These are phyloP conservation scores for Steatocranus sp. DNA, from an alignment of 2,797 vertebrate species.

Conservation along the genomic window DNA sequence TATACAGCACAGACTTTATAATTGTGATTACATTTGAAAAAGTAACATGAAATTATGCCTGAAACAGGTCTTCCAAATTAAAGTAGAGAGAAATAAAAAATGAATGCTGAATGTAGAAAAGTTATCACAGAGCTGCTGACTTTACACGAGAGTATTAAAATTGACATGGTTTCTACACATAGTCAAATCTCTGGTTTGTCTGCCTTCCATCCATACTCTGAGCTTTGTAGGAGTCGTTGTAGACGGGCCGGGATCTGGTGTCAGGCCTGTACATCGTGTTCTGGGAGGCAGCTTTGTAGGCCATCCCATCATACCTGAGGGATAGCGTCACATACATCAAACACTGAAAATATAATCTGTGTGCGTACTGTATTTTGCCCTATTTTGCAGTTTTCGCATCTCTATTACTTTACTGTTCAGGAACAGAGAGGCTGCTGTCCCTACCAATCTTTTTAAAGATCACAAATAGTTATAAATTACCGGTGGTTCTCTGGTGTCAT, in stretches of 20 bases:
- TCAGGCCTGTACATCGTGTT: constrained; percentile 79
- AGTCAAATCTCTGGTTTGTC: constrained; percentile 82
- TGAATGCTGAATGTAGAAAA: background rate
- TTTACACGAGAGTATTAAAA: background rate
- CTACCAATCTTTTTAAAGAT: background rate
- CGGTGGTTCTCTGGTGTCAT: constrained; percentile 71
- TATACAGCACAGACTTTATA: background rate
- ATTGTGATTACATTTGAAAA: background rate
- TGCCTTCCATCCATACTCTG: constrained; percentile 77
- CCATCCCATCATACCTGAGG: constrained; percentile 80
- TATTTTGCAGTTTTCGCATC: background rate
- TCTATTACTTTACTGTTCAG: accelerated
- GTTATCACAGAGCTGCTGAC: background rate
- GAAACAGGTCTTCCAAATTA: background rate
- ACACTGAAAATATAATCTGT: background rate
- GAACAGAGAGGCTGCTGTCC: background rate
- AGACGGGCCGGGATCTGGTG: constrained; percentile 37
- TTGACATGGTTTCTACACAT: constrained; percentile 72
- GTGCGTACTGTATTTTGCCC: background rate
- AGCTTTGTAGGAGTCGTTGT: constrained; percentile 72
- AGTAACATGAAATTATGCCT: background rate
- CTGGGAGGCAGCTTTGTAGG: constrained; percentile 79
- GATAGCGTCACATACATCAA: background rate
- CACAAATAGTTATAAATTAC: constrained; percentile 52
- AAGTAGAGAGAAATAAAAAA: background rate